Evolutionary conservation across 92 coral and sea anemone genomes (phyloP).

Genomic region (Actinernus sp.): DNA sequence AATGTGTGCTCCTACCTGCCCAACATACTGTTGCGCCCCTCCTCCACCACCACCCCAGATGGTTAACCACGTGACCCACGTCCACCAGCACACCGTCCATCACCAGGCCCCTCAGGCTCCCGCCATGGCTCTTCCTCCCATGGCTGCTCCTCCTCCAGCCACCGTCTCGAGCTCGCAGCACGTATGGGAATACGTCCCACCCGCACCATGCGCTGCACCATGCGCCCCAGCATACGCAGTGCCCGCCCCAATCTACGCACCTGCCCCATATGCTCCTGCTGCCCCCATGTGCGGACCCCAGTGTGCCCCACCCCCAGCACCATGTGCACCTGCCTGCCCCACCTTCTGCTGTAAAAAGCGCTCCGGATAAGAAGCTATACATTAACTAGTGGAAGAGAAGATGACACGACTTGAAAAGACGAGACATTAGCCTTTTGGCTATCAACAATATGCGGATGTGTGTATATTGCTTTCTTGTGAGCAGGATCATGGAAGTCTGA

Average conservation of each 20-base stretch:
- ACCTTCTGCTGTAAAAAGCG: constrained; percentile 83
- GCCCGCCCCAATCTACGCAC: constrained; percentile 65
- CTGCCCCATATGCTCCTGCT: constrained; percentile 44
- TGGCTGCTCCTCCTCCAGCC: constrained; percentile 94
- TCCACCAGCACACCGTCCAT: constrained; percentile 86
- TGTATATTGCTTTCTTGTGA: background rate
- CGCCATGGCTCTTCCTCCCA: constrained; percentile 72
- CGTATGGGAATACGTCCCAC: constrained; percentile 93
- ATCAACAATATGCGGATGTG: background rate
- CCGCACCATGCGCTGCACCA: constrained; percentile 76
- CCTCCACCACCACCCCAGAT: constrained; percentile 96
- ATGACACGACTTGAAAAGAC: constrained; percentile 10
- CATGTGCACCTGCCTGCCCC: constrained; percentile 74
- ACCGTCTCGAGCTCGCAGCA: constrained; percentile 91
- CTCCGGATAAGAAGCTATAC: constrained; percentile 51
- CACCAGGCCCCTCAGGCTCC: constrained; percentile 90
- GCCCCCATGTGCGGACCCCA: constrained; percentile 12
- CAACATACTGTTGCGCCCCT: constrained; percentile 86
- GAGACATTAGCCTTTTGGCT: constrained; percentile 11
- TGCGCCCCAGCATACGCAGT: constrained; percentile 74
- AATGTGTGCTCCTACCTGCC: constrained; percentile 86
- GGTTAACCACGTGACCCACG: constrained; percentile 83
- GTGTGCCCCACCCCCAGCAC: constrained; percentile 30
- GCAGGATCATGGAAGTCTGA: background rate
- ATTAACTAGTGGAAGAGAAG: constrained; percentile 2